phyloP scores from a whole-genome alignment of 2,888 invertebrate species.

The Tetramorium bicarinatum region DNA sequence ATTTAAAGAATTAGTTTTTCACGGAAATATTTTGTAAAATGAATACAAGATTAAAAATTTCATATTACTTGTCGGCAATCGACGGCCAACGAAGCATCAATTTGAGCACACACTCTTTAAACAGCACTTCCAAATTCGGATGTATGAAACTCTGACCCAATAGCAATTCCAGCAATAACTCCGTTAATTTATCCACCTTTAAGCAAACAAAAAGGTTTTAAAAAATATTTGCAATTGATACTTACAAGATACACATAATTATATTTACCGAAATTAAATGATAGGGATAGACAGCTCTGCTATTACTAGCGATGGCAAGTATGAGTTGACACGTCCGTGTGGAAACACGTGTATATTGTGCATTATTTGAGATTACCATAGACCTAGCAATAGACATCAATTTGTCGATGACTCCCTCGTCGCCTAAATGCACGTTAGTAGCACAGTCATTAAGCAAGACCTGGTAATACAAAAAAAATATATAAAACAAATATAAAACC shows the following conservation, averaged over 20 bases:
- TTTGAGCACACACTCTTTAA: constrained; percentile 84
- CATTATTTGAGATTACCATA: constrained; percentile 85
- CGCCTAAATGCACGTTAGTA: constrained; percentile 82
- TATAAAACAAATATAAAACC: neutral
- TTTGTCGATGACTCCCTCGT: constrained; percentile 84
- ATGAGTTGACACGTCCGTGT: constrained; percentile 85
- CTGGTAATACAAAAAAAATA: constrained; percentile 62
- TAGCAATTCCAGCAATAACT: constrained; percentile 82
- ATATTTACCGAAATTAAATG: constrained; percentile 82
- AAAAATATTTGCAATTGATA: neutral
- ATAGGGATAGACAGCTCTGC: constrained; percentile 83
- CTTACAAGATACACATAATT: neutral
- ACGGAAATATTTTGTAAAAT: neutral
- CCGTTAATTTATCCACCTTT: constrained; percentile 84
- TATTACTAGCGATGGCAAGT: constrained; percentile 84
- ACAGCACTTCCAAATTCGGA: constrained; percentile 82
- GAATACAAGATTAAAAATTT: neutral
- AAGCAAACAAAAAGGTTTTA: constrained; percentile 48
- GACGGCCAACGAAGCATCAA: constrained; percentile 85
- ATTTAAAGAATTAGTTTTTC: neutral
- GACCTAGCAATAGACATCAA: constrained; percentile 84
- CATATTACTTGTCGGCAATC: constrained; percentile 81
- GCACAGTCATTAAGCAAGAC: constrained; percentile 84
- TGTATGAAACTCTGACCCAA: constrained; percentile 84
- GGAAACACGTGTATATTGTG: constrained; percentile 84